phyloP scores from a whole-genome alignment of 2,113 vertebrate genomes.

The Thinocorus orbignyianus region DNA sequence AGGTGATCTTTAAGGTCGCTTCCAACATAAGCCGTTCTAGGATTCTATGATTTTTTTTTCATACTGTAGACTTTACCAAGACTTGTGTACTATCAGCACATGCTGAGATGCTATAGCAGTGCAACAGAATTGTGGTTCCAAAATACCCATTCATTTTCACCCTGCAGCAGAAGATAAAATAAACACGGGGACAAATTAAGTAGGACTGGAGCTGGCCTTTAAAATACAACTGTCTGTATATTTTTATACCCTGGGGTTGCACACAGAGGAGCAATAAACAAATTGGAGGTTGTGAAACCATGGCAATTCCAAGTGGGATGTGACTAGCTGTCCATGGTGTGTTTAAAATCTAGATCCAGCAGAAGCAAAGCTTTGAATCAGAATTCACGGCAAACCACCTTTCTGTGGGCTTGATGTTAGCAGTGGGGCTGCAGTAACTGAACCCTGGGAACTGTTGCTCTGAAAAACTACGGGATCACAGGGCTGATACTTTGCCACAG shows the following conservation, averaged over 20 bases:
- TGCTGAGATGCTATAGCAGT: neutral
- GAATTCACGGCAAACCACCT: neutral
- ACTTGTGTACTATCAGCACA: neutral
- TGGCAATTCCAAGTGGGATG: neutral
- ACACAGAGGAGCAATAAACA: neutral
- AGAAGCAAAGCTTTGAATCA: neutral
- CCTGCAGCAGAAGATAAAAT: neutral
- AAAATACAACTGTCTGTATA: neutral
- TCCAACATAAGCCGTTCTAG: too few relatives aligned
- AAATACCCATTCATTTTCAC: neutral
- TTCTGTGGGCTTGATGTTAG: neutral
- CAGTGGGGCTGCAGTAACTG: neutral
- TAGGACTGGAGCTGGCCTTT: neutral
- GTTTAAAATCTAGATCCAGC: neutral
- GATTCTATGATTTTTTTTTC: neutral
- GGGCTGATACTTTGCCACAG: neutral
- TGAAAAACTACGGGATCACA: neutral
- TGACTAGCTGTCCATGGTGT: neutral
- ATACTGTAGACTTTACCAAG: neutral
- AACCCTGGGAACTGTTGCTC: neutral
- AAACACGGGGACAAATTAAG: neutral
- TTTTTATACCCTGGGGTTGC: neutral
- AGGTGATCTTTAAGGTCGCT: too few relatives aligned
- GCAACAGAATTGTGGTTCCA: neutral
- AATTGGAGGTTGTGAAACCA: neutral